Evolutionary conservation across 1,140 invertebrate species (phyloP).

Genomic region (Oryzaephilus surinamensis): DNA sequence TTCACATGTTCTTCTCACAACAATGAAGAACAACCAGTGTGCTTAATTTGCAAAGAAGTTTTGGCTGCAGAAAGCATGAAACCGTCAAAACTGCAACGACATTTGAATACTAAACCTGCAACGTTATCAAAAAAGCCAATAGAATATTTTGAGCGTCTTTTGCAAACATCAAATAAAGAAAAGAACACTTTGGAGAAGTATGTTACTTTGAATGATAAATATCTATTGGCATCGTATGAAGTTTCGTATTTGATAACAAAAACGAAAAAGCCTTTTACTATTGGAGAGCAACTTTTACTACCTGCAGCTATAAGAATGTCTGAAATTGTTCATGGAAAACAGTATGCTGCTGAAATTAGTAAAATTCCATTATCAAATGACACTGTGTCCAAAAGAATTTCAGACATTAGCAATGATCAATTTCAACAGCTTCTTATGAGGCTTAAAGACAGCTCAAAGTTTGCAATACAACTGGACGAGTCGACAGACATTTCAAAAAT

Average conservation of each 20-base stretch:
- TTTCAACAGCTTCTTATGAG: conserved; percentile 10
- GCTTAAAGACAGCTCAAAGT: conserved; percentile 10
- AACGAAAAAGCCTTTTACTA: too few relatives aligned
- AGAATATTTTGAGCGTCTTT: conserved; percentile 26
- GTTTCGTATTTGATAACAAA: background rate
- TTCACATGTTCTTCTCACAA: background rate
- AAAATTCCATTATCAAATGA: conserved; percentile 17
- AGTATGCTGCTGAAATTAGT: conserved; percentile 13
- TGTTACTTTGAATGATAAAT: conserved; percentile 1
- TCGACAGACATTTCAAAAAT: conserved; percentile 10
- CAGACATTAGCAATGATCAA: conserved; percentile 11
- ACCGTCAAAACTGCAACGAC: conserved; percentile 21
- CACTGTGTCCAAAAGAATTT: conserved; percentile 12
- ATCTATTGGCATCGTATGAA: background rate
- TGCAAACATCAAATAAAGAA: conserved; percentile 7
- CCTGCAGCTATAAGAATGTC: conserved; percentile 13
- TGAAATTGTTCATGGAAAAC: conserved; percentile 11
- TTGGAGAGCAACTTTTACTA: too few relatives aligned
- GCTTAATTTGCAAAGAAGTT: conserved; percentile 21
- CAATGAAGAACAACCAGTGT: conserved; percentile 5
- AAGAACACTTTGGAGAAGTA: conserved; percentile 1
- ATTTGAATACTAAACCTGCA: conserved; percentile 23
- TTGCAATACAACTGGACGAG: conserved; percentile 14
- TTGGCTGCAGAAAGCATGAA: conserved; percentile 25
- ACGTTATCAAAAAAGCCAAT: conserved; percentile 21